Evolutionary conservation across 2,113 vertebrate species (phyloP).

Genomic region (Neolamprologus fasciatus): DNA sequence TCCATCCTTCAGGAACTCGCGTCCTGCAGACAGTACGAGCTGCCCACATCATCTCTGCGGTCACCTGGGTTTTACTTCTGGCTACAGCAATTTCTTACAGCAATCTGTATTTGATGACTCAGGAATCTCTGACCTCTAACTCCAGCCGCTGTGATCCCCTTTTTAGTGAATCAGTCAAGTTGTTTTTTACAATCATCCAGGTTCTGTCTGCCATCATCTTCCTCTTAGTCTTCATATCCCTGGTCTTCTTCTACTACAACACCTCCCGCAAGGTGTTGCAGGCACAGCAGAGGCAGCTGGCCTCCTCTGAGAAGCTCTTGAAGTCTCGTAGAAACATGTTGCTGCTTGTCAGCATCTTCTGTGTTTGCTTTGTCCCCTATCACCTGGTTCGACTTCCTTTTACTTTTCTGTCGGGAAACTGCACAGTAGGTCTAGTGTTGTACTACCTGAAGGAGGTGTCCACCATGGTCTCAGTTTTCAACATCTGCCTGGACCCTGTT

Average conservation of each 20-base stretch:
- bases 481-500: neutral
- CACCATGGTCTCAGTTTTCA: neutral
- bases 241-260: neutral
- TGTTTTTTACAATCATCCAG: accelerated
- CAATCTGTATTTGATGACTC: neutral
- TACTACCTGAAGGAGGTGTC: accelerated
- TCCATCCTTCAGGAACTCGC: neutral
- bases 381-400: neutral
- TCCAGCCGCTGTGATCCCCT: neutral
- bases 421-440: neutral
- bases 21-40: neutral
- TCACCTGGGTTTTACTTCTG: neutral
- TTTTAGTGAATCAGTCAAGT: neutral
- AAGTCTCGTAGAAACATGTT: neutral
- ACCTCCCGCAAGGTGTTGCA: neutral
- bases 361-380: neutral
- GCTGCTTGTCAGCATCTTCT: neutral
- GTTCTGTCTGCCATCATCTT: neutral
- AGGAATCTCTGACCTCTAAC: neutral
- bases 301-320: neutral
- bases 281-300: neutral
- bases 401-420: neutral
- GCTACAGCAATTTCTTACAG: neutral
- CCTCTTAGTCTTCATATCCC: neutral
- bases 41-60: neutral